Conservation (phyloP, 2,113 vertebrate species). For the Petrocephalus microphthalmus region DNA sequence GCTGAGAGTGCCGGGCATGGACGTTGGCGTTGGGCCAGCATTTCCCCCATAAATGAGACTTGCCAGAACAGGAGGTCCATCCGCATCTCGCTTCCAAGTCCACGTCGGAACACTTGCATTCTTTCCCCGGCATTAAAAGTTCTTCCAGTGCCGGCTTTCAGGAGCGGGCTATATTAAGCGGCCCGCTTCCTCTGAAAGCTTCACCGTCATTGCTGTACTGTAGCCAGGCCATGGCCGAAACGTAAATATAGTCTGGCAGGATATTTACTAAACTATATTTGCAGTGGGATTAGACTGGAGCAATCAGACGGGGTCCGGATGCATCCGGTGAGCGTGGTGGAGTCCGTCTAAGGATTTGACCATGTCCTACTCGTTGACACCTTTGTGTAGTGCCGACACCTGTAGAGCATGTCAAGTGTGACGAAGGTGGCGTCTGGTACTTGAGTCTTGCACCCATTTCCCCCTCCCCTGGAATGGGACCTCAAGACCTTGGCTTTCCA, state of each 20-base stretch:
- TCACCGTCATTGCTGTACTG: not conserved
- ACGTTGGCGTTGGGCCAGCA: not conserved
- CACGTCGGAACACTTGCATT: constrained; percentile 26
- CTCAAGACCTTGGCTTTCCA: not conserved
- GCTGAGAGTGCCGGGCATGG: not conserved
- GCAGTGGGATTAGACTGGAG: not conserved
- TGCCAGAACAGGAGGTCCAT: constrained; percentile 26
- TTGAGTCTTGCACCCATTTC: not conserved
- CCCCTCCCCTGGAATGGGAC: not conserved
- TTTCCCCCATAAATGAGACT: constrained; percentile 28
- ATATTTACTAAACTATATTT: not conserved
- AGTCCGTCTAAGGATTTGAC: not conserved
- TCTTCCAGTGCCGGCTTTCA: constrained; percentile 11
- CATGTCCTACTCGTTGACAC: not conserved
- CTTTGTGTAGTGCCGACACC: not conserved
- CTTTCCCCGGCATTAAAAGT: constrained; percentile 29
- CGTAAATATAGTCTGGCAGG: not conserved
- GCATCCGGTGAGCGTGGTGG: not conserved
- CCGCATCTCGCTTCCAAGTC: not conserved
- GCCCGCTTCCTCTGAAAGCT: not conserved
- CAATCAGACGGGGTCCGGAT: no score
- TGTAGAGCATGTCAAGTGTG: not conserved
- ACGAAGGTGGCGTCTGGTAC: not conserved
- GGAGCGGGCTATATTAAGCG: constrained; percentile 32
- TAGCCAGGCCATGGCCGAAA: not conserved